Conservation (phyloP, 2,888 invertebrate genomes). For the Myopa testacea region DNA sequence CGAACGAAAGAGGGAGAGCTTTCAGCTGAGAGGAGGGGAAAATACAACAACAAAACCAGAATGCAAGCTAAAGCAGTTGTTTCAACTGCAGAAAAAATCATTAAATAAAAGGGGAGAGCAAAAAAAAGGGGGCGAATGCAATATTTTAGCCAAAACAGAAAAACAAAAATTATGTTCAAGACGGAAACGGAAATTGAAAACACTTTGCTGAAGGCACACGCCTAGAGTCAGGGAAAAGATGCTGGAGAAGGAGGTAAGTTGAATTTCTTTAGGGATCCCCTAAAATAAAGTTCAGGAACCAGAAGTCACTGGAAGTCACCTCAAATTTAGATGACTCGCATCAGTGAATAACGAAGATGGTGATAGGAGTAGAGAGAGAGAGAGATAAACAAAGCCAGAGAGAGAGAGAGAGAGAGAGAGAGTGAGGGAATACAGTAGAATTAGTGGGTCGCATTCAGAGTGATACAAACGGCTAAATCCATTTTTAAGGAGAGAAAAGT, state of each 20-base stretch:
- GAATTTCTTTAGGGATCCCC: background rate
- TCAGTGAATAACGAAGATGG: too few species aligned
- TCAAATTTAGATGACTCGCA: too few species aligned
- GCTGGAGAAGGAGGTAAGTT: background rate
- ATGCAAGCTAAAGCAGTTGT: background rate
- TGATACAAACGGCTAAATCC: too few species aligned
- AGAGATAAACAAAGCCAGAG: too few species aligned
- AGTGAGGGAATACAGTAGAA: too few species aligned
- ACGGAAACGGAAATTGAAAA: conserved; percentile 38
- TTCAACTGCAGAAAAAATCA: background rate
- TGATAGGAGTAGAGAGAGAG: too few species aligned
- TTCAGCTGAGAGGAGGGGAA: background rate
- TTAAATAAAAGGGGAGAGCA: background rate
- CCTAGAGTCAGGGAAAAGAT: background rate
- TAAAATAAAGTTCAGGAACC: too few species aligned
- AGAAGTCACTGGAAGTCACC: too few species aligned
- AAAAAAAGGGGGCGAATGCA: conserved; percentile 1
- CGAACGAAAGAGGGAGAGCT: background rate
- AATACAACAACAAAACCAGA: background rate
- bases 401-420: too few species aligned
- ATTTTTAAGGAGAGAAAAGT: too few species aligned
- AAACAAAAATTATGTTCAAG: conserved; percentile 15
- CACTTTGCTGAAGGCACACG: conserved; percentile 25
- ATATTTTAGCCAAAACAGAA: conserved; percentile 16
- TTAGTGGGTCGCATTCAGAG: too few species aligned